Evolutionary conservation across 2,113 vertebrate genomes (phyloP).

Genomic region (Nansenia antarctica): DNA sequence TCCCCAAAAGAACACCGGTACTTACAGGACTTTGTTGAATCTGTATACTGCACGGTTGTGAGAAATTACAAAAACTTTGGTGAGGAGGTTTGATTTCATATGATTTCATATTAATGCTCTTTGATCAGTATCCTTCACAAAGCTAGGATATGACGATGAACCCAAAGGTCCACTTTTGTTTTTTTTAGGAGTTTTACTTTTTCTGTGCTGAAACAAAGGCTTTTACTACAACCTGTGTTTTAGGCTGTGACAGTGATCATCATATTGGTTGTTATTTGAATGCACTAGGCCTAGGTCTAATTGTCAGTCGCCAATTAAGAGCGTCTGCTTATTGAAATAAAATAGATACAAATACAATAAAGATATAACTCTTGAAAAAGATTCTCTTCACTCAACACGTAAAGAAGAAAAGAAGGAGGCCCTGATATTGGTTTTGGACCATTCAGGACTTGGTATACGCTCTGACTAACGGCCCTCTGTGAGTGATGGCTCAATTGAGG

Average conservation of each 20-base stretch:
- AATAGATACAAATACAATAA: too few relatives aligned
- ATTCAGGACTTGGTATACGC: background rate
- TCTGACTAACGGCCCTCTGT: background rate
- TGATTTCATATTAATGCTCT: too few relatives aligned
- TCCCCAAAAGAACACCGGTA: constrained; percentile 40
- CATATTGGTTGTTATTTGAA: too few relatives aligned
- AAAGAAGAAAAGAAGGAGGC: background rate
- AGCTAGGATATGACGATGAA: background rate
- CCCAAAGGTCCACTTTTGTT: too few relatives aligned
- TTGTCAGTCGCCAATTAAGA: too few relatives aligned
- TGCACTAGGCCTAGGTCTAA: too few relatives aligned
- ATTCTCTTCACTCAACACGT: background rate
- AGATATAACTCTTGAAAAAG: background rate
- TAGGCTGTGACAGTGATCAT: too few relatives aligned
- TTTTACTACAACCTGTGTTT: too few relatives aligned
- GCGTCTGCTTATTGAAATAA: too few relatives aligned
- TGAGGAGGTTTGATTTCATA: background rate
- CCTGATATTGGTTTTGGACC: background rate
- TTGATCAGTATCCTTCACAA: background rate
- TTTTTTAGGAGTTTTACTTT: too few relatives aligned
- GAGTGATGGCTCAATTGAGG: background rate
- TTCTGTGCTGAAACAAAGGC: too few relatives aligned
- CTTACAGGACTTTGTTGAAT: constrained; percentile 48
- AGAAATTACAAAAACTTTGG: background rate
- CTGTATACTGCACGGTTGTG: constrained; percentile 30